Conservation (phyloP, 2,113 vertebrate genomes). For the Chloroceryle aenea region DNA sequence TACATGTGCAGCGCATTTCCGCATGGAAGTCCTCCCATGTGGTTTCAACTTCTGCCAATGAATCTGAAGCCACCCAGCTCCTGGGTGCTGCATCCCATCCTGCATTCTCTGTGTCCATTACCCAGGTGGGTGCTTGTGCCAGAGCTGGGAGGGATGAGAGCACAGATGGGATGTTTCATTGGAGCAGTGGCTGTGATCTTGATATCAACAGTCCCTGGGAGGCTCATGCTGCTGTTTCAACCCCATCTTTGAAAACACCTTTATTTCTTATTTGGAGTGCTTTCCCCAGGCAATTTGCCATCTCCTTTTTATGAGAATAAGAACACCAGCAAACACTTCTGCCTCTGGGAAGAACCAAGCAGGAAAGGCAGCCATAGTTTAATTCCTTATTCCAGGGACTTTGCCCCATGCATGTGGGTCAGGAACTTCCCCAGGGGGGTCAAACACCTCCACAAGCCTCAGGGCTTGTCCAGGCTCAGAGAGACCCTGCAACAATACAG, state of each 20-base stretch:
- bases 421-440: too few species aligned
- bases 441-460: too few species aligned
- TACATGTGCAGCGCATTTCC: neutral
- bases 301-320: neutral
- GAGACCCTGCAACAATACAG: neutral
- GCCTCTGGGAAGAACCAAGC: neutral
- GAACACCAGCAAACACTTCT: neutral
- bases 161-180: rapidly evolving
- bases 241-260: neutral
- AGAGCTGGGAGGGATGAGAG: neutral
- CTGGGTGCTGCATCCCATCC: rapidly evolving
- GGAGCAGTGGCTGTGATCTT: neutral
- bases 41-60: neutral
- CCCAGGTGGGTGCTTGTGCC: rapidly evolving
- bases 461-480: neutral
- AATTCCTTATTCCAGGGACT: neutral
- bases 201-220: neutral
- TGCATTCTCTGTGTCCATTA: neutral
- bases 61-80: rapidly evolving
- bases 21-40: neutral
- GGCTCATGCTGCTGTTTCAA: neutral
- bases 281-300: neutral
- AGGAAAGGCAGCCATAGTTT: neutral
- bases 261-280: neutral
- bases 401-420: neutral